Evolutionary conservation across 2,113 vertebrate genomes (phyloP).

Genomic region (Silurus meridionalis): DNA sequence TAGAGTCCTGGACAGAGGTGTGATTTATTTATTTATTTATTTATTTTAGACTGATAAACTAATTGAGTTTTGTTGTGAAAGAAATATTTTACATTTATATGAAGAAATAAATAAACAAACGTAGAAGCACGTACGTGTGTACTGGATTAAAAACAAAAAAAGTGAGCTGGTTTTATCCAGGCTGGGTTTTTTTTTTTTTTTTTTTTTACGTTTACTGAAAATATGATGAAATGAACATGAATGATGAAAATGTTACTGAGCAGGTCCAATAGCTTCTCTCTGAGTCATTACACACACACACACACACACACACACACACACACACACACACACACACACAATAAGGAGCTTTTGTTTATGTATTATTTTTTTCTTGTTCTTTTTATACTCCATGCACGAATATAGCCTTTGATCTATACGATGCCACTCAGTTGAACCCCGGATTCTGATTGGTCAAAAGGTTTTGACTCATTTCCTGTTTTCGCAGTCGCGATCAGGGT

Average conservation of each 20-base stretch:
- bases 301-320: background rate
- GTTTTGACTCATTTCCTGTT: background rate
- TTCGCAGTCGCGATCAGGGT: background rate
- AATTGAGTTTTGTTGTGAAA: too few relatives aligned
- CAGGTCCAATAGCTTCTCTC: constrained; percentile 27
- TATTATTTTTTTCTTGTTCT: background rate
- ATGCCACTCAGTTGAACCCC: background rate
- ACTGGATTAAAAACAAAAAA: too few relatives aligned
- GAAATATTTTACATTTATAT: too few relatives aligned
- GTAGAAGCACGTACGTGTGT: too few relatives aligned
- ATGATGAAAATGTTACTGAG: constrained; percentile 43
- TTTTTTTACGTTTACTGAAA: too few relatives aligned
- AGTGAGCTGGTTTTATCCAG: too few relatives aligned
- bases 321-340: constrained; percentile 12
- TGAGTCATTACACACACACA: background rate
- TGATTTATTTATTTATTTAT: too few relatives aligned
- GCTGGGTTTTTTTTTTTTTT: too few relatives aligned
- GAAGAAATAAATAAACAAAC: too few relatives aligned
- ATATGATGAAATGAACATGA: background rate
- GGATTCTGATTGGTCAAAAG: constrained; percentile 6
- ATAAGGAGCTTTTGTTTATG: too few relatives aligned
- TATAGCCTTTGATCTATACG: background rate
- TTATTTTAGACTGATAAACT: too few relatives aligned
- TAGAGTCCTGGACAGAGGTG: too few relatives aligned
- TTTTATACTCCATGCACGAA: background rate